Percentiles rank a stretch among this genome's conserved stretches.
These are phyloP conservation scores for Oostethus manadensis DNA, from an alignment of 2,113 vertebrate species.

Conservation along the genomic window DNA sequence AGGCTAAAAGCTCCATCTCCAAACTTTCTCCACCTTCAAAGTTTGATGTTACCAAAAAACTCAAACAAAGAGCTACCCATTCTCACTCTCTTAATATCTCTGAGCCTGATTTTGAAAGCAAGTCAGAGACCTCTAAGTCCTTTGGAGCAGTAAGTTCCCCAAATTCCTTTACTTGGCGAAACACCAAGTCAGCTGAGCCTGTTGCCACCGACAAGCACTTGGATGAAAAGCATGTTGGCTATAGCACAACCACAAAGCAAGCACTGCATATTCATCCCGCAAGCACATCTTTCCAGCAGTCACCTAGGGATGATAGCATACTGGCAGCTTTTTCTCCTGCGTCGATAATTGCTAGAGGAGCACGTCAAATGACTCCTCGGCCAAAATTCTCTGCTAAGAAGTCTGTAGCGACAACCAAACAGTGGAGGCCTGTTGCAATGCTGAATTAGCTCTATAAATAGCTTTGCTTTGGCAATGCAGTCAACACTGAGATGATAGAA, in stretches of 20 bases:
- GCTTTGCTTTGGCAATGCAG: constrained; percentile 19
- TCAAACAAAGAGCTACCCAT: constrained; percentile 36
- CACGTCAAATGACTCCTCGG: constrained; percentile 81
- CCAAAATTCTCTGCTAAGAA: constrained; percentile 96
- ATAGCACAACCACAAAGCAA: constrained; percentile 55
- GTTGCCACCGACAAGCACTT: constrained; percentile 53
- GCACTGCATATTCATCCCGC: constrained; percentile 29
- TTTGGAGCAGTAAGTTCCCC: constrained; percentile 67
- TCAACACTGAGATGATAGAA: constrained; percentile 14
- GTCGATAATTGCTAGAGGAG: constrained; percentile 75
- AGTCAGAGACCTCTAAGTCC: constrained; percentile 63
- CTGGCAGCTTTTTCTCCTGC: constrained; percentile 64
- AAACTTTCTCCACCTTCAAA: constrained; percentile 61
- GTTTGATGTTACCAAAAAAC: constrained; percentile 42
- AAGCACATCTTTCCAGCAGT: constrained; percentile 38
- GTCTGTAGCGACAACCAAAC: constrained; percentile 77
- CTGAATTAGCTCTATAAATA: constrained; percentile 67
- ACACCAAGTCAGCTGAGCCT: constrained; percentile 34
- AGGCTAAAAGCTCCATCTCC: constrained; percentile 59
- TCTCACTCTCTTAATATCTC: constrained; percentile 39
- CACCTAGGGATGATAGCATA: constrained; percentile 44
- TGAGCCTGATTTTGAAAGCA: constrained; percentile 50
- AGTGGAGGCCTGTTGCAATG: constrained; percentile 84
- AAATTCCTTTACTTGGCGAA: constrained; percentile 45
- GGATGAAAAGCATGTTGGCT: constrained; percentile 60